phyloP scores from a whole-genome alignment of 2,113 vertebrate genomes.

The Electrona antarctica region DNA sequence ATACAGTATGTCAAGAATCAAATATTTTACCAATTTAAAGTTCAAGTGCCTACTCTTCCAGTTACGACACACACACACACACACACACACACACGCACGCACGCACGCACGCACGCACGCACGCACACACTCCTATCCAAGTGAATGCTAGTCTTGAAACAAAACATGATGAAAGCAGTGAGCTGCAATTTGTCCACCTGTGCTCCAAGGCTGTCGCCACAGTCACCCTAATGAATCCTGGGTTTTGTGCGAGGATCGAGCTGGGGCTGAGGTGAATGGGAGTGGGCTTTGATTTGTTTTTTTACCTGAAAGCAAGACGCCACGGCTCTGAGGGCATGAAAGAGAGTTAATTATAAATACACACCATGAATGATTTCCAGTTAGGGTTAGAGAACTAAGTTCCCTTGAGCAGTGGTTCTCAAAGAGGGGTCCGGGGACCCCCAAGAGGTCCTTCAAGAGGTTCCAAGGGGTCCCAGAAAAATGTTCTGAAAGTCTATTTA shows the following conservation, averaged over 20 bases:
- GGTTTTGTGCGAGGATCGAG: conserved; percentile 29
- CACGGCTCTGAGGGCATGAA: conserved; percentile 43
- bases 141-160: conserved; percentile 56
- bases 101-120: no score
- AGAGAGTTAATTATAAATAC: conserved; percentile 60
- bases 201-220: conserved; percentile 38
- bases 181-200: neutral
- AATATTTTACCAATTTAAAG: no score
- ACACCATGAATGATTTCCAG: conserved; percentile 49
- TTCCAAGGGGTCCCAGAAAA: no score
- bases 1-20: no score
- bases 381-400: no score
- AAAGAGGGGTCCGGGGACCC: no score
- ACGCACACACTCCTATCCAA: conserved; percentile 3
- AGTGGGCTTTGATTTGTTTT: conserved; percentile 1
- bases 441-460: no score
- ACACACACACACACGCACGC: no score
- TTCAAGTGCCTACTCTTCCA: no score
- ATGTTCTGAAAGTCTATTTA: no score
- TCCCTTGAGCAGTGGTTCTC: no score
- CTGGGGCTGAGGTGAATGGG: neutral
- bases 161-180: conserved; percentile 27
- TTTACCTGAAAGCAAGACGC: conserved; percentile 51
- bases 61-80: no score
- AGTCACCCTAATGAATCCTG: conserved; percentile 50